Percentiles rank a stretch among this genome's conserved stretches.
phyloP scores from a whole-genome alignment of 2,113 vertebrate species.

The Uria lomvia region DNA sequence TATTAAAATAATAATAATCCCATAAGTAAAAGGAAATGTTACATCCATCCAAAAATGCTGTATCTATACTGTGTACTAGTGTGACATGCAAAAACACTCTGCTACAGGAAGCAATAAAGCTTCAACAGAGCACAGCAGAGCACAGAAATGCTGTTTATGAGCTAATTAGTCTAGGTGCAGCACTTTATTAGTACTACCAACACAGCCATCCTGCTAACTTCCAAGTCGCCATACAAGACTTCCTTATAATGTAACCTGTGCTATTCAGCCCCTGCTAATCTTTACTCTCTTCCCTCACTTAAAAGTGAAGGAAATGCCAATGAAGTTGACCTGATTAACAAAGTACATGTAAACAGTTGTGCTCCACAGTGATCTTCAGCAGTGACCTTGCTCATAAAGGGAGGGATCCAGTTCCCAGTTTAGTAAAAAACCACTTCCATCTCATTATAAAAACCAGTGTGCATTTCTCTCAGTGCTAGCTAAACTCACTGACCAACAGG shows the following conservation, averaged over 20 bases:
- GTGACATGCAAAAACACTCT: neutral
- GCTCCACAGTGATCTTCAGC: neutral
- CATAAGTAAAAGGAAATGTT: neutral
- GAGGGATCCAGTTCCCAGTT: neutral
- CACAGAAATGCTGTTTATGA: neutral
- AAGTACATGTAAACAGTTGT: neutral
- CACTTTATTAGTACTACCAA: neutral
- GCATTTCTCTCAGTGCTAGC: neutral
- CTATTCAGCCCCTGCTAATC: neutral
- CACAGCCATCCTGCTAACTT: neutral
- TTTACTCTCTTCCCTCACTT: neutral
- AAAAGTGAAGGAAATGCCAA: neutral
- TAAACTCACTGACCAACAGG: neutral
- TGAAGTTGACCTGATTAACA: neutral
- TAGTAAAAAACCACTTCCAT: neutral
- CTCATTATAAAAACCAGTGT: neutral
- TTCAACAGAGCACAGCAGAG: neutral
- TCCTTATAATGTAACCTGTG: neutral
- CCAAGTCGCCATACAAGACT: neutral
- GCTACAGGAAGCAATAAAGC: neutral
- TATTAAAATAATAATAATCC: neutral
- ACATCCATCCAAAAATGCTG: neutral
- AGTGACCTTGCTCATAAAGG: neutral
- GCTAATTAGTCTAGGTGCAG: neutral
- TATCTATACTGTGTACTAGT: neutral